Evolutionary conservation across 2,888 invertebrate genomes (phyloP).

Genomic region (Clusia tigrina): DNA sequence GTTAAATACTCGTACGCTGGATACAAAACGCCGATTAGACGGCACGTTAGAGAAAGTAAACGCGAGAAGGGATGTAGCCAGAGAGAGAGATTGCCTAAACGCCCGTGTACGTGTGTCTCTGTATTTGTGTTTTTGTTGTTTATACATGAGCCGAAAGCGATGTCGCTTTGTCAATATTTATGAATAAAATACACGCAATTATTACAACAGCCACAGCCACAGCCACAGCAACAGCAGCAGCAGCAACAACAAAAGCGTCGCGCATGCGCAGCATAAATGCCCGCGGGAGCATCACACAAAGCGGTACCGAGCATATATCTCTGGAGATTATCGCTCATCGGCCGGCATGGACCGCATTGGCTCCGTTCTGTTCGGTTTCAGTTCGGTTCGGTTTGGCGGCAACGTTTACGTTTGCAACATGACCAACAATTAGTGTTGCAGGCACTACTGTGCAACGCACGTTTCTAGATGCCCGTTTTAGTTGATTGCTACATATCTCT

Average conservation of each 20-base stretch:
- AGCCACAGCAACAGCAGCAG: neutral
- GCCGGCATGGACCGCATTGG: too few species aligned
- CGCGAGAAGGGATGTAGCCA: neutral
- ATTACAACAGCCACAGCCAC: neutral
- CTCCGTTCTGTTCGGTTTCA: too few species aligned
- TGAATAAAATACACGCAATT: neutral
- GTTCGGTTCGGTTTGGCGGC: neutral
- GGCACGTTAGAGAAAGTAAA: constrained; percentile 35
- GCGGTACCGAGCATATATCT: neutral
- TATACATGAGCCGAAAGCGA: neutral
- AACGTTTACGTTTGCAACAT: neutral
- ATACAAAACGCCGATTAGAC: constrained; percentile 34
- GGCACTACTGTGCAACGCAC: neutral
- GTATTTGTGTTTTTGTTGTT: too few species aligned
- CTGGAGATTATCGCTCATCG: constrained; percentile 2
- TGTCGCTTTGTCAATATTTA: constrained; percentile 2
- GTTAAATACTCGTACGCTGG: neutral
- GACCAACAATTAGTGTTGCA: neutral
- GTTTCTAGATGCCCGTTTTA: neutral
- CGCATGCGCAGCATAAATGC: neutral
- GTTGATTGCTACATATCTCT: neutral
- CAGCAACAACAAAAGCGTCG: neutral
- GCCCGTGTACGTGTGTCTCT: too few species aligned
- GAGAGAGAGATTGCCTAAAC: neutral
- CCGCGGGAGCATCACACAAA: neutral